Evolutionary conservation across 2,797 vertebrate genomes (phyloP).

Genomic region (Diceros bicornis): DNA sequence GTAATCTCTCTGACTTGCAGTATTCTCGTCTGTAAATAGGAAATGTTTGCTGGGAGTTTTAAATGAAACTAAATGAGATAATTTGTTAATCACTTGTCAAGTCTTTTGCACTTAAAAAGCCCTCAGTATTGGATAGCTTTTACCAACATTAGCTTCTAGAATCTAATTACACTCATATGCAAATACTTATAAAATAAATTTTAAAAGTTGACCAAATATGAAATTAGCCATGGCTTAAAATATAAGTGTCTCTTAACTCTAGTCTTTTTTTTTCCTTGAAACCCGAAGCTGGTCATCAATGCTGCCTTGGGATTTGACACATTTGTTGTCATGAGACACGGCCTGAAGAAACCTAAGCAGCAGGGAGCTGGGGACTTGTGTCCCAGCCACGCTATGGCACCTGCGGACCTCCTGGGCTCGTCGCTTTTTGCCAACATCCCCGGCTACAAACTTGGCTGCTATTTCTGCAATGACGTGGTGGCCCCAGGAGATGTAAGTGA

Average conservation of each 20-base stretch:
- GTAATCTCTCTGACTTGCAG: not conserved
- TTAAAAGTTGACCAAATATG: not conserved
- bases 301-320: conserved; percentile 98
- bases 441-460: conserved; percentile 98
- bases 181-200: not conserved
- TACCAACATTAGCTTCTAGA: not conserved
- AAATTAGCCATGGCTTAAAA: not conserved
- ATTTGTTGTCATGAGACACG: conserved; percentile 99
- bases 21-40: conserved; percentile 21
- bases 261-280: conserved; percentile 71
- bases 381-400: conserved; percentile 84
- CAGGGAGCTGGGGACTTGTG: conserved; percentile 89
- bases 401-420: conserved; percentile 90
- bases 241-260: conserved; percentile 6
- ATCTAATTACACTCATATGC: not conserved
- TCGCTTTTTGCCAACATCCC: conserved; percentile 99
- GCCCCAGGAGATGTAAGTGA: conserved; percentile 97
- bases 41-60: conserved; percentile 28
- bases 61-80: not conserved
- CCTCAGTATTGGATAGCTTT: not conserved
- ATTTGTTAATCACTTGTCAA: conserved; percentile 5
- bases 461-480: conserved; percentile 99
- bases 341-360: conserved; percentile 94
- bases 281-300: conserved; percentile 95
- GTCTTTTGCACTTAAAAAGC: conserved; percentile 1